phyloP scores from a whole-genome alignment of 2,888 invertebrate species.

The Thereva unica region DNA sequence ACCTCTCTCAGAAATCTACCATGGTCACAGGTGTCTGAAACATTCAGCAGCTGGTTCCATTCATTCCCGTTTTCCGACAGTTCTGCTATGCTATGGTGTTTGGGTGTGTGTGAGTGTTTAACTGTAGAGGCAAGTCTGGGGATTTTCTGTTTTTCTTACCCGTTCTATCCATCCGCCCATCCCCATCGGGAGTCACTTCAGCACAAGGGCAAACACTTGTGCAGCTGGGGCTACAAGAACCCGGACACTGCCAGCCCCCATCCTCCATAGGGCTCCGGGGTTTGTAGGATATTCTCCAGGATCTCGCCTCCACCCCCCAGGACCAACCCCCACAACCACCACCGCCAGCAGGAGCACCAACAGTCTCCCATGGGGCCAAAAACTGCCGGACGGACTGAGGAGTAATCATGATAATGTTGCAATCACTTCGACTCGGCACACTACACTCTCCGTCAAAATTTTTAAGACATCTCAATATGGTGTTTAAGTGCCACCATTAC shows the following conservation, averaged over 20 bases:
- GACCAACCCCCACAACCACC: background rate
- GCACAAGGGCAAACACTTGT: background rate
- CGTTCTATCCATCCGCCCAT: background rate
- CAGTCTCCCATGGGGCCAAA: background rate
- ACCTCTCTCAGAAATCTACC: conserved; percentile 37
- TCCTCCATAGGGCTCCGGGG: too few relatives aligned
- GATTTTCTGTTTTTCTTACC: conserved; percentile 30
- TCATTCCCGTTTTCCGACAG: conserved; percentile 40
- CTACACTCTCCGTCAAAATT: conserved; percentile 21
- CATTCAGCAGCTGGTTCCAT: conserved; percentile 42
- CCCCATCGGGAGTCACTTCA: background rate
- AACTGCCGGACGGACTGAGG: background rate
- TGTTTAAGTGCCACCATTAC: conserved; percentile 36
- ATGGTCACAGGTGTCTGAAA: conserved; percentile 44
- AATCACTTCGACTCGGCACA: conserved; percentile 16
- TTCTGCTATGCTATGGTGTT: conserved; percentile 6
- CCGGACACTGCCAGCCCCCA: too few relatives aligned
- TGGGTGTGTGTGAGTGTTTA: conserved; percentile 29
- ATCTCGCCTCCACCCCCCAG: conserved; percentile 2
- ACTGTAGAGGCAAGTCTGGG: conserved; percentile 16
- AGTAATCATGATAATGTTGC: conserved; percentile 37
- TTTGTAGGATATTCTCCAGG: background rate
- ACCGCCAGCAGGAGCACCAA: background rate
- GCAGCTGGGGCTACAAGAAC: too few relatives aligned
- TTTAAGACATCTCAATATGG: conserved; percentile 39